phyloP scores from a whole-genome alignment of 1,140 invertebrate genomes.

The Leptopilina boulardi region DNA sequence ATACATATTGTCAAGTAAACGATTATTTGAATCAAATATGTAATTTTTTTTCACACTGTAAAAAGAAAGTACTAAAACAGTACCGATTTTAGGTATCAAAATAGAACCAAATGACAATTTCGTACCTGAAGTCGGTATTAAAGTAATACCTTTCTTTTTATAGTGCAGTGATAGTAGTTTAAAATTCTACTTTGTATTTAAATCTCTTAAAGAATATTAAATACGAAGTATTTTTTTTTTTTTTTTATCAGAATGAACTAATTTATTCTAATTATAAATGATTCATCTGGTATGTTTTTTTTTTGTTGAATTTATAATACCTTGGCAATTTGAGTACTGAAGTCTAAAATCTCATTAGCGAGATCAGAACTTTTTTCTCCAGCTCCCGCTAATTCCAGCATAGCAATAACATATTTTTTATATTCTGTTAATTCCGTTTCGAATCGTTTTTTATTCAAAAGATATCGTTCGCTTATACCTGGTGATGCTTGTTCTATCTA shows the following conservation, averaged over 20 bases:
- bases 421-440: constrained; percentile 79
- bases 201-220: neutral
- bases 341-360: constrained; percentile 82
- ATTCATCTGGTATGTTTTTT: neutral
- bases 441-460: constrained; percentile 79
- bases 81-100: no score
- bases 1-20: no score
- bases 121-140: no score
- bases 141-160: no score
- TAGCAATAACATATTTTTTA: constrained; percentile 78
- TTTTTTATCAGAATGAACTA: constrained; percentile 6
- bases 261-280: constrained; percentile 9
- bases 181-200: neutral
- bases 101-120: no score
- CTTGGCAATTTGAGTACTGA: constrained; percentile 83
- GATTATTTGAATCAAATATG: no score
- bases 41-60: no score
- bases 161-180: no score
- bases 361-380: constrained; percentile 76
- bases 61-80: no score
- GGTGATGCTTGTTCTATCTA: constrained; percentile 83
- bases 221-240: neutral
- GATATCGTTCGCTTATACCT: constrained; percentile 81
- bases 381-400: constrained; percentile 75
- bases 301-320: constrained; percentile 63